Base-by-base conservation (phyloP, 1,140 invertebrate species). In the Zaprionus kolodkinae region DNA sequence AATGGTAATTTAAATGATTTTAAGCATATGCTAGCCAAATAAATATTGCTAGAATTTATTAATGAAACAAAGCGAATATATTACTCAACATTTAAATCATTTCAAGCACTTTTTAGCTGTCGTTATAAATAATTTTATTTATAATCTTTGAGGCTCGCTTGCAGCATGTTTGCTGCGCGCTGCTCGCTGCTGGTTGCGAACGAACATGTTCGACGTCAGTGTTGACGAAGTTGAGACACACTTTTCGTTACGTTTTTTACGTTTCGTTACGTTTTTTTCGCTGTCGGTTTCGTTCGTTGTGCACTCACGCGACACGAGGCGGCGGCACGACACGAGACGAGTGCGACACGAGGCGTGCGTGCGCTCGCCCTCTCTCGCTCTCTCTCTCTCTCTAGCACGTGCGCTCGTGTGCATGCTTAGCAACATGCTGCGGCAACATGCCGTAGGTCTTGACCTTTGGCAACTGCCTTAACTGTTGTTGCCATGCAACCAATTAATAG, bases 401-500 rank as follows among this genome's bases (percentile, higher is more conserved):
- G 25, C 3, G 25, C 35, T 57, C 25, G 33, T 38, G 45, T 52
- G 43, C 38, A 70, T 27, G 67, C 33, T 62, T 25, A 13, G 35
- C 33, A 50, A 35, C 72, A 52, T 40, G 64, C 35, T 54, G 56
- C 57, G 11, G 67, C 72, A 75, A 83, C 83, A 79, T 74, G 56
- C 13, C 13, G 1, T 21, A 2, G n/a, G 45, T 75, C 84, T 72
- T 87, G 83, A 87, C 83, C 83, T 87, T 87, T 88, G 84, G 79
- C 84, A 87, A 87, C 83, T 50, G 66, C 59, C 54, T 78, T 70
- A 65, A 66, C 66, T 87, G 83, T 79, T 87, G 72, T 73, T 69
- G 38, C 63, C 63, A 61, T 82, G 80, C 72, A 82, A 75, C 84
- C 84, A 87, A 87, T 87, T 87, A 87, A 87, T 87, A 81, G 76